Evolutionary conservation across 1,140 invertebrate genomes (phyloP), one percentile per base, ranked within the genome.

Genomic region (Caenorhabditis brenneri): DNA sequence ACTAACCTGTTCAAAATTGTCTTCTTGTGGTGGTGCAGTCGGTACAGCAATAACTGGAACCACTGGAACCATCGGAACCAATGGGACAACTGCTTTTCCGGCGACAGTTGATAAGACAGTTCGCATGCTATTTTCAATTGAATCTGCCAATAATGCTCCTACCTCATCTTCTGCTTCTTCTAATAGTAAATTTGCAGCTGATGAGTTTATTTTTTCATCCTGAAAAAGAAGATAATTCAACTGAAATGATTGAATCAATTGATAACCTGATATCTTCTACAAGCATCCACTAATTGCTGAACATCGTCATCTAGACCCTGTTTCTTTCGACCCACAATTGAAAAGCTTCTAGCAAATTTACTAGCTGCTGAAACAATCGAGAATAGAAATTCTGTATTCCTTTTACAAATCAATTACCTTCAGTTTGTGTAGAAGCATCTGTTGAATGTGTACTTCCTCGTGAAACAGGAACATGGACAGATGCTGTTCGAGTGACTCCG

Each of bases 231-330:
- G 19, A 9, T 9, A 27, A 12, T 22, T 12, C 39, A n/a, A n/a
- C 2, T 78, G 31, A 24, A 78, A n/a, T n/a, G n/a, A n/a, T n/a
- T n/a, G 31, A 78, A n/a, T n/a, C n/a, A n/a, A n/a, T n/a, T n/a
- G n/a, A n/a, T n/a, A n/a, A 86, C 88, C 80, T 89, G 88, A 82
- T 90, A 90, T 46, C 89, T 84, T 29, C 88, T 27, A 65, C 89
- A 90, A 19, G 89, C 89, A 19, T 90, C 88, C 9, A 90, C 89
- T 16, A 90, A 60, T 42, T 87, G 82, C 16, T 86, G 84, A 6
- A 90, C 89, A 69, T 90, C 89, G 49, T 90, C 89, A 58, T 90
- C 89, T 79, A 90, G 46, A 3, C 83, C 36, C 27, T 33, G 55
- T 49, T 58, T 78, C 58, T 81, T 85, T 87, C 82, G 86, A 24